Conservation (phyloP, 2,888 invertebrate genomes). For the Caenorhabditis angaria region DNA sequence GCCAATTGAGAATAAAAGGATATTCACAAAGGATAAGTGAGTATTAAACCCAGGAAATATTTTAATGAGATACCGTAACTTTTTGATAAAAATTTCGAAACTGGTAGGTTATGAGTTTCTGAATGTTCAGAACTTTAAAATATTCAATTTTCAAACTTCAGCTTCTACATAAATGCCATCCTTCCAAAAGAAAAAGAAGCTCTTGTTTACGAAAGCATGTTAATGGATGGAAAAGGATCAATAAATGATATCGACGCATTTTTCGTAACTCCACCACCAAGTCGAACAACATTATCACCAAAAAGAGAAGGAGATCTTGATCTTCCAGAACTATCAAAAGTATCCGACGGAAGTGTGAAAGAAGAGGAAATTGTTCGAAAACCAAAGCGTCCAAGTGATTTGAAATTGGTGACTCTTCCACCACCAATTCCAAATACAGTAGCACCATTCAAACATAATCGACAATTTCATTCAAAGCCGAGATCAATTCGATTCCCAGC, state of each 20-base stretch:
- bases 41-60: slow-evolving; percentile 7
- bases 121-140: neutral
- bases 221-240: slow-evolving; percentile 41
- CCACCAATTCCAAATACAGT: slow-evolving; percentile 32
- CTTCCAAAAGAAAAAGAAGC: slow-evolving; percentile 36
- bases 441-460: slow-evolving; percentile 47
- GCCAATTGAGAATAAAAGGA: slow-evolving; percentile 34
- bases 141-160: slow-evolving; percentile 14
- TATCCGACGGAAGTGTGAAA: slow-evolving; percentile 32
- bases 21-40: slow-evolving; percentile 42
- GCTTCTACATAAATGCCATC: slow-evolving; percentile 43
- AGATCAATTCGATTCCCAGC: slow-evolving; percentile 58
- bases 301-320: slow-evolving; percentile 27
- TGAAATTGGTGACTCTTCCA: slow-evolving; percentile 48
- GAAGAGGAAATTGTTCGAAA: slow-evolving; percentile 19
- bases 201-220: slow-evolving; percentile 44
- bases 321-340: slow-evolving; percentile 23
- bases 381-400: neutral
- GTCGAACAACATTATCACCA: slow-evolving; percentile 40
- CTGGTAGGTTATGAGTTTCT: neutral
- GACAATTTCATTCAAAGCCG: slow-evolving; percentile 1
- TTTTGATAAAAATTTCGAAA: neutral
- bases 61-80: neutral
- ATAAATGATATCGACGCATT: slow-evolving; percentile 49
- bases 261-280: slow-evolving; percentile 57